Evolutionary conservation across 2,888 invertebrate genomes (phyloP).

Genomic region (Acleris holmiana): DNA sequence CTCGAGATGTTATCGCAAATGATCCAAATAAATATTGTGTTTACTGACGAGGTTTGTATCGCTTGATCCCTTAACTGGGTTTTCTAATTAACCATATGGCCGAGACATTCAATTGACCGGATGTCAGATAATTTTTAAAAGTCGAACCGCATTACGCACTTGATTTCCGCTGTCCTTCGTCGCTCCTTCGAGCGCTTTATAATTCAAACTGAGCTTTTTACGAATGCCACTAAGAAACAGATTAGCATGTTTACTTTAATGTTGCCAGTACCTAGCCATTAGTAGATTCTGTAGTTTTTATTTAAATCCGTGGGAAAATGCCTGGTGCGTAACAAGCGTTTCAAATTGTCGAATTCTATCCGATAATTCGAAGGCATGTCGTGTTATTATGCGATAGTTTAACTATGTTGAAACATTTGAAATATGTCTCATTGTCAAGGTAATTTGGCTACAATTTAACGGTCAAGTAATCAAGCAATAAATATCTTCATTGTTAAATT

Average conservation of each 20-base stretch:
- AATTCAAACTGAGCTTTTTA: conserved; percentile 24
- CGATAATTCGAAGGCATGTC: conserved; percentile 38
- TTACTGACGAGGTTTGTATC: conserved; percentile 19
- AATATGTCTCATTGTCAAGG: conserved; percentile 46
- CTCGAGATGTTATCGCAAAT: conserved; percentile 34
- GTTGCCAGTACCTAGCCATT: conserved; percentile 29
- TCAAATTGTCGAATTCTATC: conserved; percentile 45
- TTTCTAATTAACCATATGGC: conserved; percentile 49
- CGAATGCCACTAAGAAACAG: conserved; percentile 10
- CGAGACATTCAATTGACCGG: conserved; percentile 59
- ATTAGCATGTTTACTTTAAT: conserved; percentile 19
- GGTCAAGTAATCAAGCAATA: conserved; percentile 38
- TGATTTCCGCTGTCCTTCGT: conserved; percentile 69
- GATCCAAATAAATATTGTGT: conserved; percentile 29
- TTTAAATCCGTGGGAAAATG: conserved; percentile 47
- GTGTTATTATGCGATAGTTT: conserved; percentile 43
- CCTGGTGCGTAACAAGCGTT: conserved; percentile 41
- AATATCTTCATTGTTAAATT: conserved; percentile 37
- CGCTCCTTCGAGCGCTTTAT: conserved; percentile 23
- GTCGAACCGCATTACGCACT: conserved; percentile 70
- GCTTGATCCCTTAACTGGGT: conserved; percentile 31
- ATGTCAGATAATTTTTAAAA: conserved; percentile 68
- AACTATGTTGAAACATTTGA: conserved; percentile 25
- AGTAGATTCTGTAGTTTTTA: conserved; percentile 34
- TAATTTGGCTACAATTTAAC: conserved; percentile 43